Evolutionary conservation across 2,113 vertebrate genomes (phyloP).

Genomic region (Ceyx margarethae): DNA sequence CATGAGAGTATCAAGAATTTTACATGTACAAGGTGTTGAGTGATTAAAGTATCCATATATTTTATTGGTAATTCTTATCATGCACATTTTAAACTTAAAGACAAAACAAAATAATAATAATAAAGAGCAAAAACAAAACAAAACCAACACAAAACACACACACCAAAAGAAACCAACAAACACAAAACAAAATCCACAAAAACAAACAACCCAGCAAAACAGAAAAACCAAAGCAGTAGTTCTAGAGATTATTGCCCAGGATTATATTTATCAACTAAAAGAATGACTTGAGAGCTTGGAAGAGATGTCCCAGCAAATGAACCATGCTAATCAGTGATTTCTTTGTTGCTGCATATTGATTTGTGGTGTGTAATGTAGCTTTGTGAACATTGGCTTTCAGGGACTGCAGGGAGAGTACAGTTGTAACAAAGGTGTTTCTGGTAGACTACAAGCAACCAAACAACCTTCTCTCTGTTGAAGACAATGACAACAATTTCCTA

Average conservation of each 20-base stretch:
- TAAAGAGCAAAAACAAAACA: not conserved
- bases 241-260: not conserved
- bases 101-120: not conserved
- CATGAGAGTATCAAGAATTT: not conserved
- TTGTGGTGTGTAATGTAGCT: not conserved
- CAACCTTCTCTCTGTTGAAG: constrained; percentile 40
- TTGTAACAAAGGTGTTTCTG: constrained; percentile 89
- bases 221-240: not conserved
- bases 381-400: constrained; percentile 70
- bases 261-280: not conserved
- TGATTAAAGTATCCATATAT: not conserved
- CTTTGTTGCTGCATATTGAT: not conserved
- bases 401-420: constrained; percentile 85
- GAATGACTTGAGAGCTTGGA: not conserved
- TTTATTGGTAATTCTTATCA: not conserved
- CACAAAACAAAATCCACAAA: not conserved
- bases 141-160: not conserved
- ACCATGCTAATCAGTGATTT: not conserved
- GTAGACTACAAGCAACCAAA: constrained; percentile 73
- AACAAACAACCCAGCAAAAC: too few relatives aligned
- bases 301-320: not conserved
- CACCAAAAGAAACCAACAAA: too few relatives aligned
- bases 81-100: not conserved
- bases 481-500: constrained; percentile 57
- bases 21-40: not conserved